Evolutionary conservation across 1,140 invertebrate species (phyloP).

Genomic region (Drosophila yakuba): DNA sequence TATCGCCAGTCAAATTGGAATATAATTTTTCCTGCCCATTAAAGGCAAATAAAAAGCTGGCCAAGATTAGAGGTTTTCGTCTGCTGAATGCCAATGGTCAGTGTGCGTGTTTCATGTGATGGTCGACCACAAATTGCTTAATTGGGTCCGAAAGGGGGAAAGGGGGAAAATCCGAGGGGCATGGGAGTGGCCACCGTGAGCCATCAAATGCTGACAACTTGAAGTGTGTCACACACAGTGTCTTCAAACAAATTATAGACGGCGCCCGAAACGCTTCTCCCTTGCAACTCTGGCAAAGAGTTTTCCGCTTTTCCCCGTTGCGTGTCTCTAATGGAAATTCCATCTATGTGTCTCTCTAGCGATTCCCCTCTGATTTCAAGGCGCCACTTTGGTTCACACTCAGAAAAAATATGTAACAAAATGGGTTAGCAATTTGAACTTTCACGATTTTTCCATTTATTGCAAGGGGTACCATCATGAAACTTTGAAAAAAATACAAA

Average conservation of each 20-base stretch:
- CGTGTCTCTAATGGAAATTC: slow-evolving; percentile 30
- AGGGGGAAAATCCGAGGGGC: slow-evolving; percentile 19
- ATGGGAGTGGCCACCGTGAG: slow-evolving; percentile 37
- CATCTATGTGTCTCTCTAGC: background rate
- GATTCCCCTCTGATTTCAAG: slow-evolving; percentile 3
- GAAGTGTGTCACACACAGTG: slow-evolving; percentile 52
- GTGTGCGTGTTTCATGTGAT: slow-evolving; percentile 40
- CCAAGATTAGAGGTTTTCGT: slow-evolving; percentile 30
- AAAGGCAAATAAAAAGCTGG: slow-evolving; percentile 26
- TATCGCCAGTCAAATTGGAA: slow-evolving; percentile 40
- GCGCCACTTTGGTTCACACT: slow-evolving; percentile 28
- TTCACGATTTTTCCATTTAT: too few relatives aligned
- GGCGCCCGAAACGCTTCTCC: slow-evolving; percentile 18
- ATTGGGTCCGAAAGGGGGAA: slow-evolving; percentile 38
- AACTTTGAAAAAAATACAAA: too few relatives aligned
- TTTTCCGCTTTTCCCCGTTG: slow-evolving; percentile 27
- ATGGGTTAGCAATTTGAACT: too few relatives aligned
- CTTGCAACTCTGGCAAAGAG: slow-evolving; percentile 7
- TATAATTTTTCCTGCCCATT: slow-evolving; percentile 39
- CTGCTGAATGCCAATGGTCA: slow-evolving; percentile 25
- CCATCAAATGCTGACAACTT: slow-evolving; percentile 51
- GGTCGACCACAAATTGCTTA: slow-evolving; percentile 52
- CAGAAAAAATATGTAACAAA: background rate
- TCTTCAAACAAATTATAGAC: slow-evolving; percentile 51
- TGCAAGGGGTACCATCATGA: too few relatives aligned